Conservation (phyloP, 2,113 vertebrate genomes). For the Burhinus bistriatus region DNA sequence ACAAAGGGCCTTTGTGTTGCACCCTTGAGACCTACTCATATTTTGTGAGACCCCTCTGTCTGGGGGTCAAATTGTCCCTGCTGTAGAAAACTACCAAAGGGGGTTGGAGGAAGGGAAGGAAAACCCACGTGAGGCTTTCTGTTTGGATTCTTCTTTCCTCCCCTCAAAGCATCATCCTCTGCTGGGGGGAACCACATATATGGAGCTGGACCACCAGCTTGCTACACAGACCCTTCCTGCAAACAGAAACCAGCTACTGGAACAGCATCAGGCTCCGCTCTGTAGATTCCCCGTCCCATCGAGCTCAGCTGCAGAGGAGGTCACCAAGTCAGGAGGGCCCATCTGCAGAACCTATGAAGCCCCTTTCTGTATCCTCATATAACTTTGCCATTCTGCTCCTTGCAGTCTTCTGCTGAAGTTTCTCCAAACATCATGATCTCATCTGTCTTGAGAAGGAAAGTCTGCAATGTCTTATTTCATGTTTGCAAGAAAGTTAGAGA, state of each 20-base stretch:
- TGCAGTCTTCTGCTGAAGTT: background rate
- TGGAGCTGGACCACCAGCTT: background rate
- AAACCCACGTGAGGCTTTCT: background rate
- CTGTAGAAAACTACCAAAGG: background rate
- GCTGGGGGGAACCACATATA: background rate
- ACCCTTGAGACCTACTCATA: background rate
- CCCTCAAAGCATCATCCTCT: background rate
- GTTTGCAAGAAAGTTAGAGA: background rate
- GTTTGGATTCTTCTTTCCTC: background rate
- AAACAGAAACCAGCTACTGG: background rate
- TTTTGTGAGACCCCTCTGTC: background rate
- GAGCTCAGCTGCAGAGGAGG: background rate
- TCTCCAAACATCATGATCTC: background rate
- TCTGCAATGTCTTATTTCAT: background rate
- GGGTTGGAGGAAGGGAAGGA: background rate
- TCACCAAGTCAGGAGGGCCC: background rate
- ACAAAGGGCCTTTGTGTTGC: conserved; percentile 6
- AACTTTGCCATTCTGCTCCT: background rate
- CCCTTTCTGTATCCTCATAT: background rate
- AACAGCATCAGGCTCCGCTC: background rate
- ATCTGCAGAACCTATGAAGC: background rate
- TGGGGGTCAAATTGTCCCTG: background rate
- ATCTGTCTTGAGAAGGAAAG: background rate
- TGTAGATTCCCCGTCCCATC: rapidly evolving
- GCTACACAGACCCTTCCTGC: background rate